A percentile compares a stretch with the other conserved stretches of the same genome.
phyloP scores from a whole-genome alignment of 2,888 invertebrate species.

The Eledona agricola region DNA sequence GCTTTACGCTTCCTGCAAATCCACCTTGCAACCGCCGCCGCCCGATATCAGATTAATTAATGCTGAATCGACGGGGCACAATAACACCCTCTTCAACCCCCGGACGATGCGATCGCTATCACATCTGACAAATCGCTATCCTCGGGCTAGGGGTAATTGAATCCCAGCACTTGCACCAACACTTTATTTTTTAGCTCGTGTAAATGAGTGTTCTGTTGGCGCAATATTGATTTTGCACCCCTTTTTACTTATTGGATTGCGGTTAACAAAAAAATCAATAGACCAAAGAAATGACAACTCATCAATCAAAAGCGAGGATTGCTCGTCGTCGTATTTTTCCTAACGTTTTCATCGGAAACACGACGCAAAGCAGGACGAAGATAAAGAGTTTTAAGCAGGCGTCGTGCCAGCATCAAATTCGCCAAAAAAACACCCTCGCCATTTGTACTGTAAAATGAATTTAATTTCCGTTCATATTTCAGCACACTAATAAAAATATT shows the following conservation, averaged over 20 bases:
- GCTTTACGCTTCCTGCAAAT: slow-evolving; percentile 34
- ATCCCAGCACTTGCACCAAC: no score
- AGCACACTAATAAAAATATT: slow-evolving; percentile 31
- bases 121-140: slow-evolving; percentile 20
- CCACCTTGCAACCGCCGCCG: slow-evolving; percentile 32
- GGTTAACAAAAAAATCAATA: slow-evolving; percentile 32
- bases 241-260: slow-evolving; percentile 31
- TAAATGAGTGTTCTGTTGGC: no score
- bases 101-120: slow-evolving; percentile 7
- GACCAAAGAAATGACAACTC: slow-evolving; percentile 34
- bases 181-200: no score
- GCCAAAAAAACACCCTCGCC: slow-evolving; percentile 4
- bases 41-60: slow-evolving; percentile 28
- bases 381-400: slow-evolving; percentile 3
- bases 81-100: slow-evolving; percentile 10
- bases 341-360: slow-evolving; percentile 16
- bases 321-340: slow-evolving; percentile 5
- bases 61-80: slow-evolving; percentile 23
- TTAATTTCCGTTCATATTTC: slow-evolving; percentile 26
- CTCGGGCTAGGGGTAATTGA: slow-evolving; percentile 18
- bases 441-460: slow-evolving; percentile 30
- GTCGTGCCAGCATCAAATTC: neutral
- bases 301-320: slow-evolving; percentile 33
- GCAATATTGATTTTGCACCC: slow-evolving; percentile 23
- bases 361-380: neutral